Evolutionary conservation across 2,888 invertebrate genomes (phyloP), one percentile per base, ranked within the genome.

Genomic region (Choreutis nemorana): DNA sequence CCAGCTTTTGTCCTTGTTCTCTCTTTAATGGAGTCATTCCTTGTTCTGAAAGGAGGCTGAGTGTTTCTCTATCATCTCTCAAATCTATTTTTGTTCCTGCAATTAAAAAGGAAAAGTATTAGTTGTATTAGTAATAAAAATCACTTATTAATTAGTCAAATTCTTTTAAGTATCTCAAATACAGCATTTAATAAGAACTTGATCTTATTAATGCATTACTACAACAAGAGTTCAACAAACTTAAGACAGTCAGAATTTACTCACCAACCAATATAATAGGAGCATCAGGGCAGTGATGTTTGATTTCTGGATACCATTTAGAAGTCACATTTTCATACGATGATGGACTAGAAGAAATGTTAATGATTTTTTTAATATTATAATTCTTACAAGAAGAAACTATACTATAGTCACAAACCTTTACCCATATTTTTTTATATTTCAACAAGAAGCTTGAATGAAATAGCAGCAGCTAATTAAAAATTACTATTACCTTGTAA

Each of bases 261-360:
- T 81, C 68, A 93, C 97, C 97, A 68, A 98, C 97, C 77, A 99
- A 86, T 66, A 99, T 93, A 72, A 99, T 95, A 37, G 98, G 98
- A 42, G 97, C 97, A 82, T 98, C 97, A 38, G 98, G 97, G 83
- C 98, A 99, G 71, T 99, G 98, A 77, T 99, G 98, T 80, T 97
- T 96, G 53, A 99, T 97, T 86, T 99, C 99, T 44, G 98, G 98
- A 79, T 96, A 96, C 99, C 98, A 99, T 82, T 99, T 99, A 44
- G 96, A 96, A 57, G 94, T 94, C 40, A 99, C 97, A 85, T 98
- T 99, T 83, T 98, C 98, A 82, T 97, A 98, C 28, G 98, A 98
- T 29, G 97, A 97, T 40, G 98, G 98, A 70, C 97, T 96, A 59
- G 35, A 75, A 72, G 16, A 39, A 42, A 14, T 20, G 2, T 27